These are phyloP conservation scores for Drosophila saltans DNA, from an alignment of 1,140 invertebrate genomes.

Conservation along the genomic window DNA sequence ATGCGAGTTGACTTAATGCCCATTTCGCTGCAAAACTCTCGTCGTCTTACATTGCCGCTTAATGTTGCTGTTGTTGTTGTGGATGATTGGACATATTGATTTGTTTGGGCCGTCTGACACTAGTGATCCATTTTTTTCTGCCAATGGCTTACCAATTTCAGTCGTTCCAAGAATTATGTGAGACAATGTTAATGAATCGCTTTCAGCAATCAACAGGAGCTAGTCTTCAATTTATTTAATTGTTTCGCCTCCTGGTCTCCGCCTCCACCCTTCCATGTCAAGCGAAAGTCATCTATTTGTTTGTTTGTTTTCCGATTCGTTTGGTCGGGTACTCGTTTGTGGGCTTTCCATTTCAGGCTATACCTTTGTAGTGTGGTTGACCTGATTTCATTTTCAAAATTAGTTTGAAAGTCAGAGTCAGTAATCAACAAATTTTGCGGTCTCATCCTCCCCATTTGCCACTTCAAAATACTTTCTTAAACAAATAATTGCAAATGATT, in stretches of 20 bases:
- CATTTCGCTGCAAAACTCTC: constrained; percentile 50
- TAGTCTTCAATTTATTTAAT: constrained; percentile 5
- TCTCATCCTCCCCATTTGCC: constrained; percentile 47
- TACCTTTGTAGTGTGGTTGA: constrained; percentile 51
- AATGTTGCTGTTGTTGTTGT: neutral
- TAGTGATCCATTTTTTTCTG: constrained; percentile 66
- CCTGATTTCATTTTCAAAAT: constrained; percentile 66
- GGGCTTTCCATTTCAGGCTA: constrained; percentile 72
- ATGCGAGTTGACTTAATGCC: constrained; percentile 76
- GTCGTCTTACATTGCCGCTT: constrained; percentile 8
- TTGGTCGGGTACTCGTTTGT: neutral
- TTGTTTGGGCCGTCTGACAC: constrained; percentile 61
- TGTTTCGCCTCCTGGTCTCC: constrained; percentile 19
- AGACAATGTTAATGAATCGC: constrained; percentile 56
- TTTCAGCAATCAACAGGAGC: neutral
- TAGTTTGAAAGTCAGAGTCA: constrained; percentile 48
- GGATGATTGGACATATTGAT: constrained; percentile 73
- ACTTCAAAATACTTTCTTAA: constrained; percentile 28
- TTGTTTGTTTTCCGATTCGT: constrained; percentile 1
- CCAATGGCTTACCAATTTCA: constrained; percentile 42
- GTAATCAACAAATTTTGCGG: constrained; percentile 53
- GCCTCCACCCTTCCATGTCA: constrained; percentile 33
- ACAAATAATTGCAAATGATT: constrained; percentile 31
- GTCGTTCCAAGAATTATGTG: constrained; percentile 62
- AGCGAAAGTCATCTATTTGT: constrained; percentile 65